Evolutionary conservation across 2,113 vertebrate genomes (phyloP).

Genomic region (Salvator merianae): DNA sequence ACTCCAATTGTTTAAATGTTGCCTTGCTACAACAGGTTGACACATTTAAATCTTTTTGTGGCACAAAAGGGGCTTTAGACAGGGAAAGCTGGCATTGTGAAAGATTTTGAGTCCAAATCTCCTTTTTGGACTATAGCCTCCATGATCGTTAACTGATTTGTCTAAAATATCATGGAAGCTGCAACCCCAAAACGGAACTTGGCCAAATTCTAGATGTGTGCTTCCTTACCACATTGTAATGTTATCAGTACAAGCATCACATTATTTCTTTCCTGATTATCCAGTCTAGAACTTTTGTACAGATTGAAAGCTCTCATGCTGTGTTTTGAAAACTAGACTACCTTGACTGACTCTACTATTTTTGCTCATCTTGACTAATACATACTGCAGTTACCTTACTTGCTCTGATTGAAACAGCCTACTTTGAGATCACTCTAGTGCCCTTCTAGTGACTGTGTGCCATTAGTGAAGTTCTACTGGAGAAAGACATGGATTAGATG

Average conservation of each 20-base stretch:
- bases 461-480: not conserved
- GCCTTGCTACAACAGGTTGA: too few relatives aligned
- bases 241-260: not conserved
- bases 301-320: not conserved
- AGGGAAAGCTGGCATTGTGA: too few relatives aligned
- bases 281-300: not conserved
- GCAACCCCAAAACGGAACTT: too few relatives aligned
- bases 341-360: not conserved
- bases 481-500: not conserved
- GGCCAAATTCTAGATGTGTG: too few relatives aligned
- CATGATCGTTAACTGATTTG: too few relatives aligned
- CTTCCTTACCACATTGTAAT: not conserved
- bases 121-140: too few relatives aligned
- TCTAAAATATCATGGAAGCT: too few relatives aligned
- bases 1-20: too few relatives aligned
- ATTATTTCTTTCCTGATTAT: not conserved
- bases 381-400: not conserved
- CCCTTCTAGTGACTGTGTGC: not conserved
- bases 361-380: not conserved
- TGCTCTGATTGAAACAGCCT: not conserved
- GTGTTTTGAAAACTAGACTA: not conserved
- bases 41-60: too few relatives aligned
- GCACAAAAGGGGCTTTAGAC: too few relatives aligned
- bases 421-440: not conserved
- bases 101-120: too few relatives aligned